Evolutionary conservation across 2,888 invertebrate species (phyloP), one percentile per base, ranked within the genome.

Genomic region (Dysmachus trigonus): DNA sequence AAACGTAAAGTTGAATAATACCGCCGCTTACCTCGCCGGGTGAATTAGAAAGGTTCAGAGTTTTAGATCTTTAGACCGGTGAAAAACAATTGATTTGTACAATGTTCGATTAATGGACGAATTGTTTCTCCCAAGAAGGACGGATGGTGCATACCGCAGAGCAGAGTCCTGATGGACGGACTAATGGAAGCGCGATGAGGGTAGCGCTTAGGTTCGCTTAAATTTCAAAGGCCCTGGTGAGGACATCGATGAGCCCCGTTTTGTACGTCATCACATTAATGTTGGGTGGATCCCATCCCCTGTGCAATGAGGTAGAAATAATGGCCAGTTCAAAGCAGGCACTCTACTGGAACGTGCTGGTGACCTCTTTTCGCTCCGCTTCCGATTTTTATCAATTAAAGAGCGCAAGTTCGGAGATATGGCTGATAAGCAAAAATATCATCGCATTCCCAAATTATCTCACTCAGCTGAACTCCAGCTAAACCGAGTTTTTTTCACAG

Each of bases 201-300:
- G 22, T 38, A 38, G 6, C 22, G 41, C 35, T 18, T 5, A 38
- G 22, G 38, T 41, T 76, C 18, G 73, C 18, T 76, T 76, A 76
- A 27, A 33, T 76, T 76, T 38, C 62, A 62, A 3, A 62, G 62
- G 76, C 7, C 76, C n/a, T 13, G 74, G 38, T 38, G 76, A 76
- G 38, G 76, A 38, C 76, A 76, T 76, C 76, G 76, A 76, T 76
- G 33, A 76, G 38, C 38, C 15, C 35, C 18, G 22, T 76, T 76
- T 38, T 35, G 76, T 76, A 38, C 76, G 76, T 76, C 76, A 76
- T 35, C 76, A 38, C 22, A 35, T 76, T 76, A 38, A 76, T 76
- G 38, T 35, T 33, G 76, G 74, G 22, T 22, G 76, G 76, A 18
- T 22, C 38, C 76, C 33, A 13, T 22, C 38, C 38, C 38, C 38